phyloP scores from a whole-genome alignment of 2,113 vertebrate species.

The Zosterops hypoxanthus region DNA sequence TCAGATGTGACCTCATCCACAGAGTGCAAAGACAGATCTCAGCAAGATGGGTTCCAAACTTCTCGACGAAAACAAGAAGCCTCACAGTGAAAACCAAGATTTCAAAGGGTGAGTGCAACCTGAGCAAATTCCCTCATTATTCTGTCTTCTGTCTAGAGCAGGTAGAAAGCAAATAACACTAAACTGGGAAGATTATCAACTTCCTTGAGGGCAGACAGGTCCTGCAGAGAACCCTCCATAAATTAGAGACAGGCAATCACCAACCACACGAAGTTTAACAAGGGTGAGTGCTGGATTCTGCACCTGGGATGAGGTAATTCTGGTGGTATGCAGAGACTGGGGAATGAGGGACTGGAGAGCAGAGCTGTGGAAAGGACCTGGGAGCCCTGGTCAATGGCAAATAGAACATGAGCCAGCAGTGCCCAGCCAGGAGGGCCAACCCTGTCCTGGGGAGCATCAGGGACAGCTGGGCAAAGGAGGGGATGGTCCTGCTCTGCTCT shows the following conservation, averaged over 20 bases:
- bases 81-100: background rate
- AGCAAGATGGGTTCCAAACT: background rate
- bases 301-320: background rate
- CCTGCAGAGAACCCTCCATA: background rate
- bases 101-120: background rate
- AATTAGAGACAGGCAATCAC: background rate
- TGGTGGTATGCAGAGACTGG: background rate
- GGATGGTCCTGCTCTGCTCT: background rate
- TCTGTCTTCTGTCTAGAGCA: background rate
- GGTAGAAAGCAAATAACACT: background rate
- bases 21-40: background rate
- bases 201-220: background rate
- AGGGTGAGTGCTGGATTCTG: background rate
- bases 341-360: background rate
- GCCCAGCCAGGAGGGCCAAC: background rate
- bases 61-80: background rate
- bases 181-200: background rate
- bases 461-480: rapidly evolving
- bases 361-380: background rate
- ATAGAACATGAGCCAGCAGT: background rate
- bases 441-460: rapidly evolving
- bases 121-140: background rate
- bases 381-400: rapidly evolving
- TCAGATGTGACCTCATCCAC: background rate
- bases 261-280: background rate